These are phyloP conservation scores for Psittacula derbiana DNA, from an alignment of 2,797 vertebrate species.

Conservation along the genomic window DNA sequence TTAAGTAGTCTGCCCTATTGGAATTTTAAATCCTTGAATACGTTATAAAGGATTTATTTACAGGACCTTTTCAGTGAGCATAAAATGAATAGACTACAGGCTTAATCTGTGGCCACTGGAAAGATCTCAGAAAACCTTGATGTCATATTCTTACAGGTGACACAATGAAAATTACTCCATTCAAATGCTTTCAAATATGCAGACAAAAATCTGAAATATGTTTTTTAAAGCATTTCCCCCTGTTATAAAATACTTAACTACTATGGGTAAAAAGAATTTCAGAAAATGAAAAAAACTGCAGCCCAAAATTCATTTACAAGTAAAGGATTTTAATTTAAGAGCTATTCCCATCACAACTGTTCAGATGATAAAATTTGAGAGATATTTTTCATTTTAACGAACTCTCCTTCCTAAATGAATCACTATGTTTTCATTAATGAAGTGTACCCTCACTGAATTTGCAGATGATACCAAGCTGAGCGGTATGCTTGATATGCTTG, in stretches of 20 bases:
- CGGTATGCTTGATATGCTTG: neutral
- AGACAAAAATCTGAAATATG: neutral
- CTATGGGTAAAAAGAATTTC: neutral
- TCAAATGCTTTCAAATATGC: neutral
- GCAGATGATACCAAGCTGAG: neutral
- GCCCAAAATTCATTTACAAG: neutral
- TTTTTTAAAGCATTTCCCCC: fast-evolving
- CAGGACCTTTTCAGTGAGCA: neutral
- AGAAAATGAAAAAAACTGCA: neutral
- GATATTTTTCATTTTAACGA: neutral
- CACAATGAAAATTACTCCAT: neutral
- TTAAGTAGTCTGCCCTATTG: neutral
- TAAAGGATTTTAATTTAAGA: neutral
- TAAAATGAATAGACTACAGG: neutral
- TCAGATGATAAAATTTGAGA: neutral
- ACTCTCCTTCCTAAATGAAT: neutral
- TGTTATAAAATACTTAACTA: neutral
- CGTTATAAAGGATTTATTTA: neutral
- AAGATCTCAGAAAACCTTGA: neutral
- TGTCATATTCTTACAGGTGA: neutral
- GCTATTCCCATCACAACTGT: neutral
- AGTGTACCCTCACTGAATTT: neutral
- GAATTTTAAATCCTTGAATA: neutral
- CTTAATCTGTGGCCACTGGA: neutral
- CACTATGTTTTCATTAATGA: neutral